These are phyloP conservation scores for Helarctos malayanus DNA, from an alignment of 2,797 vertebrate genomes.

Conservation along the genomic window DNA sequence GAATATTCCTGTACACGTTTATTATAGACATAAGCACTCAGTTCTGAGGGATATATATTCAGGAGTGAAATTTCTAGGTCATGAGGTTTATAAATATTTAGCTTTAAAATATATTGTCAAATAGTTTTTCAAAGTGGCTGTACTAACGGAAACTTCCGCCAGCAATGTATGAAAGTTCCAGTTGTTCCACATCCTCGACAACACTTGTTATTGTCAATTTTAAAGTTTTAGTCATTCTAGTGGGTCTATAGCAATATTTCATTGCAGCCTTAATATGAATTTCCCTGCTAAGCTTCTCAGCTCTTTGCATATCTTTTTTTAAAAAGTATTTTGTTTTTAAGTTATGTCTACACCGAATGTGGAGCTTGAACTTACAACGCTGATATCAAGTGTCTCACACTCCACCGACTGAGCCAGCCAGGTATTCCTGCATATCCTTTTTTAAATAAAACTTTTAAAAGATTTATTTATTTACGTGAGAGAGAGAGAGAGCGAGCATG, in stretches of 20 bases:
- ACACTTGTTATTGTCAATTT: background rate
- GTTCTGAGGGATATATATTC: background rate
- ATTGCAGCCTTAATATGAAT: slow-evolving; percentile 5
- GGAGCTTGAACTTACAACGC: background rate
- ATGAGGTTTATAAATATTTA: background rate
- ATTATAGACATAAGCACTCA: background rate
- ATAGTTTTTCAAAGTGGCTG: background rate
- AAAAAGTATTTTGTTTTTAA: background rate
- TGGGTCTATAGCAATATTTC: background rate
- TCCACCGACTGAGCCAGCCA: background rate
- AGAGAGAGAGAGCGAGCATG: too few species aligned
- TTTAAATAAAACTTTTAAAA: background rate
- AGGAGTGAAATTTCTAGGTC: background rate
- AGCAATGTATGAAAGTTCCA: background rate
- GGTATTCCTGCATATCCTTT: background rate
- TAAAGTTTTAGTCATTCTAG: slow-evolving; percentile 24
- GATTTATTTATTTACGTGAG: background rate
- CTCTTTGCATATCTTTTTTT: background rate
- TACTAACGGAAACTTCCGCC: background rate
- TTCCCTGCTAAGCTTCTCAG: background rate
- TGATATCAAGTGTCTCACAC: background rate
- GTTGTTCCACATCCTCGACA: background rate
- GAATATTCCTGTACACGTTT: background rate
- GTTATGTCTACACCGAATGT: background rate
- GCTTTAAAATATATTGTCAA: background rate